Evolutionary conservation across 2,888 invertebrate species (phyloP).

Genomic region (Perdita meconis): DNA sequence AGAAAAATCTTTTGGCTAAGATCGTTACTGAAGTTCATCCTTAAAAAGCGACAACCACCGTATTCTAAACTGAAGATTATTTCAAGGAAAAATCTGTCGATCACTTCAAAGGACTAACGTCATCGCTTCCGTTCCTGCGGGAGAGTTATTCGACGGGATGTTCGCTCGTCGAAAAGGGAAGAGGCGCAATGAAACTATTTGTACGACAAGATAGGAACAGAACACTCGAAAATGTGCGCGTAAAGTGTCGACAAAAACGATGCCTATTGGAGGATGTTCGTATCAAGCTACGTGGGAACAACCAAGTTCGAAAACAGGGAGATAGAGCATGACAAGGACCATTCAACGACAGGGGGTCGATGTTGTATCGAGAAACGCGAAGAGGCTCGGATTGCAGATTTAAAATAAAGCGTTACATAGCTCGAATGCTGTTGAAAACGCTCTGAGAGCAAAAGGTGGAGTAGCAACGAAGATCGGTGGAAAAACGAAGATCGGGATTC

Average conservation of each 20-base stretch:
- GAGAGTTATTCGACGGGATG: not conserved
- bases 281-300: slow-evolving; percentile 48
- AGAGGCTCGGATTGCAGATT: slow-evolving; percentile 51
- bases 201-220: slow-evolving; percentile 48
- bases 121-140: too few species aligned
- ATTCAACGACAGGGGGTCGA: slow-evolving; percentile 54
- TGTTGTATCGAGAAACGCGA: slow-evolving; percentile 50
- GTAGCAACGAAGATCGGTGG: slow-evolving; percentile 1
- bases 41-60: too few species aligned
- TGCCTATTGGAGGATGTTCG: slow-evolving; percentile 58
- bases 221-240: slow-evolving; percentile 53
- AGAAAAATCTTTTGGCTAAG: too few species aligned
- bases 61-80: too few species aligned
- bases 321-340: slow-evolving; percentile 65
- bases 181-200: slow-evolving; percentile 57
- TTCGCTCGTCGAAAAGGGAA: slow-evolving; percentile 20
- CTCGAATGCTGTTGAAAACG: slow-evolving; percentile 46
- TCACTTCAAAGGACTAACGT: too few species aligned
- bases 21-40: too few species aligned
- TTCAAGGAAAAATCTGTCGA: too few species aligned
- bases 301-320: slow-evolving; percentile 60
- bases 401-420: slow-evolving; percentile 9
- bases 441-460: not conserved
- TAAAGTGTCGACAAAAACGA: slow-evolving; percentile 64
- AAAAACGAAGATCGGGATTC: not conserved